phyloP scores from a whole-genome alignment of 2,797 vertebrate species.

The Yasuhikotakia modesta region DNA sequence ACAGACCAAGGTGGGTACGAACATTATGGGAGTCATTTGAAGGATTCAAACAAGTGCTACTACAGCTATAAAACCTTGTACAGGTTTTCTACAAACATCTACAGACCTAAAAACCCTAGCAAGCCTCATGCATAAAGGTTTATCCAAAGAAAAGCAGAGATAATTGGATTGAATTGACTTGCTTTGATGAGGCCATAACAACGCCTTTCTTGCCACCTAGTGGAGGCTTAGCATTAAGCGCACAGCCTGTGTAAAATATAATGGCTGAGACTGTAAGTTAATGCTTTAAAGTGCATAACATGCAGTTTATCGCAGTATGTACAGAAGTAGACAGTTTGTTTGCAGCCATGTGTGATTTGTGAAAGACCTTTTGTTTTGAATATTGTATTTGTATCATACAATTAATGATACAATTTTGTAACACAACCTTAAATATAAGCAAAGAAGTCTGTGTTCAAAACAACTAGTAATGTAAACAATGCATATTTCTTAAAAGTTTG shows the following conservation, averaged over 20 bases:
- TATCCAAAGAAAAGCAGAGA: neutral
- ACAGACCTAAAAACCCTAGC: no score
- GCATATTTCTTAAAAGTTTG: no score
- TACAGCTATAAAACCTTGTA: neutral
- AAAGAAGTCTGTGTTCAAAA: no score
- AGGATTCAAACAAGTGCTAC: neutral
- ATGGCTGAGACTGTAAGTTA: neutral
- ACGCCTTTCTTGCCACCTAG: neutral
- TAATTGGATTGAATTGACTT: no score
- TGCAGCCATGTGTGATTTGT: neutral
- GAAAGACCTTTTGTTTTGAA: no score
- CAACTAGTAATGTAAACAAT: no score
- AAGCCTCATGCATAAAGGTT: neutral
- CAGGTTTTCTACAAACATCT: no score
- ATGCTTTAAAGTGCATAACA: neutral
- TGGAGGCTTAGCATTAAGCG: neutral
- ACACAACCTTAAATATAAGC: no score
- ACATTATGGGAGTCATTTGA: conserved; percentile 37
- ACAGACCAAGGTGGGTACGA: neutral
- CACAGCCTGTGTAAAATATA: neutral
- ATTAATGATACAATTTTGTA: no score
- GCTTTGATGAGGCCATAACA: neutral
- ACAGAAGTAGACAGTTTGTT: neutral
- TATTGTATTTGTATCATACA: no score
- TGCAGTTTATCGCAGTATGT: neutral